Conservation (phyloP, 2,113 vertebrate genomes). For the Zingel zingel region DNA sequence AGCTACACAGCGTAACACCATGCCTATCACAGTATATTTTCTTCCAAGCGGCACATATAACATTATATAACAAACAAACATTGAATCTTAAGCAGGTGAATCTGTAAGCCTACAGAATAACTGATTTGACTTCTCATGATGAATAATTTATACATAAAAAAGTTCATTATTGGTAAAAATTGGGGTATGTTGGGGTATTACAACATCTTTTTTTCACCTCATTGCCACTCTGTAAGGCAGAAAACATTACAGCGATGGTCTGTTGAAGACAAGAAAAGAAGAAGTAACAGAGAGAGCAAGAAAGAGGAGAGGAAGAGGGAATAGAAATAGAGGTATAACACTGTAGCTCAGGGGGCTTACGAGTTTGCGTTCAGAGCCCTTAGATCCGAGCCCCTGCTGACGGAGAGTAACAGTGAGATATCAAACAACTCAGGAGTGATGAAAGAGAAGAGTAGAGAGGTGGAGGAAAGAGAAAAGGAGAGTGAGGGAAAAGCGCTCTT, state of each 20-base stretch:
- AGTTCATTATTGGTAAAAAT: conserved; percentile 71
- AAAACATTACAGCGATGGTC: conserved; percentile 63
- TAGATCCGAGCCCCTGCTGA: conserved; percentile 67
- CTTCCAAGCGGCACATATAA: conserved; percentile 37
- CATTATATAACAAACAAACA: conserved; percentile 68
- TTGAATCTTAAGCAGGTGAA: conserved; percentile 68
- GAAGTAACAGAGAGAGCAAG: conserved; percentile 59
- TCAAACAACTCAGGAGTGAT: conserved; percentile 80
- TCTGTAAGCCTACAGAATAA: conserved; percentile 37
- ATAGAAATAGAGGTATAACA: conserved; percentile 72
- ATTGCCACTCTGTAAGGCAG: conserved; percentile 53
- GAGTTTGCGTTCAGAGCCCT: conserved; percentile 66
- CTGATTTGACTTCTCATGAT: conserved; percentile 63
- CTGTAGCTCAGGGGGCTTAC: conserved; percentile 73
- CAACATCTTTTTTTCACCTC: conserved; percentile 50
- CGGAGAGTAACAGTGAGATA: conserved; percentile 76
- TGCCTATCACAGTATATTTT: conserved; percentile 55
- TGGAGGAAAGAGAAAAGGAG: conserved; percentile 64
- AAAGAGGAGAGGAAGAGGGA: conserved; percentile 71
- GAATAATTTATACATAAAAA: conserved; percentile 64
- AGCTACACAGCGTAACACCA: conserved; percentile 29
- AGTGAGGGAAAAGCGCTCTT: conserved; percentile 65
- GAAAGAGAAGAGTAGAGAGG: conserved; percentile 68
- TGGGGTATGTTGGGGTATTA: conserved; percentile 71
- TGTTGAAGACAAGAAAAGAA: conserved; percentile 72